phyloP scores from a whole-genome alignment of 2,888 invertebrate genomes.

The Cryptocheilus praepositus region DNA sequence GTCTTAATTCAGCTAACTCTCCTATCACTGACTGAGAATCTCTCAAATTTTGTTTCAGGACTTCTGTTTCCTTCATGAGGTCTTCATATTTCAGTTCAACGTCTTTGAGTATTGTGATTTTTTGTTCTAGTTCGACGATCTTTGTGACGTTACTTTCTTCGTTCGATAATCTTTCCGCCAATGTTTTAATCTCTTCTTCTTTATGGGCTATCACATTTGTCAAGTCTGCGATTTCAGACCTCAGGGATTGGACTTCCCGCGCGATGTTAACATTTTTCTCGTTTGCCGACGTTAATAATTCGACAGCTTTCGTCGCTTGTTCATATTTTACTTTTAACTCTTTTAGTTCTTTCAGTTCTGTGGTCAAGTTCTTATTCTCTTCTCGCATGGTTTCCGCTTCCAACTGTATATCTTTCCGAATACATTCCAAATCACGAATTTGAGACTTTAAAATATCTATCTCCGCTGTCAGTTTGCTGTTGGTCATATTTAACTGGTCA shows the following conservation, averaged over 20 bases:
- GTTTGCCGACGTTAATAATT: no score
- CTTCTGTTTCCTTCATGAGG: constrained; percentile 28
- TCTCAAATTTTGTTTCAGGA: constrained; percentile 35
- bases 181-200: background rate
- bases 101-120: constrained; percentile 9
- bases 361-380: constrained; percentile 25
- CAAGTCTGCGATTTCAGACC: constrained; percentile 28
- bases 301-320: background rate
- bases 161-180: constrained; percentile 10
- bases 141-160: constrained; percentile 8
- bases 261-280: no score
- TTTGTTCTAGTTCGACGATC: no score
- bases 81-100: constrained; percentile 21
- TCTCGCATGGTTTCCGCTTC: background rate
- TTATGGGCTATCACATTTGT: background rate
- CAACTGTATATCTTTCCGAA: constrained; percentile 19
- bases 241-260: no score
- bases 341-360: constrained; percentile 25
- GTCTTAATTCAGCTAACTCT: constrained; percentile 35
- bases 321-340: constrained; percentile 21
- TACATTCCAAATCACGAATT: constrained; percentile 49
- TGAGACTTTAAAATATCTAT: constrained; percentile 59
- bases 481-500: constrained; percentile 48
- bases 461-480: constrained; percentile 58
- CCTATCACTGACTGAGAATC: constrained; percentile 19